Evolutionary conservation across 2,888 invertebrate genomes (phyloP).

Genomic region (Leptarthrus brevirostris): DNA sequence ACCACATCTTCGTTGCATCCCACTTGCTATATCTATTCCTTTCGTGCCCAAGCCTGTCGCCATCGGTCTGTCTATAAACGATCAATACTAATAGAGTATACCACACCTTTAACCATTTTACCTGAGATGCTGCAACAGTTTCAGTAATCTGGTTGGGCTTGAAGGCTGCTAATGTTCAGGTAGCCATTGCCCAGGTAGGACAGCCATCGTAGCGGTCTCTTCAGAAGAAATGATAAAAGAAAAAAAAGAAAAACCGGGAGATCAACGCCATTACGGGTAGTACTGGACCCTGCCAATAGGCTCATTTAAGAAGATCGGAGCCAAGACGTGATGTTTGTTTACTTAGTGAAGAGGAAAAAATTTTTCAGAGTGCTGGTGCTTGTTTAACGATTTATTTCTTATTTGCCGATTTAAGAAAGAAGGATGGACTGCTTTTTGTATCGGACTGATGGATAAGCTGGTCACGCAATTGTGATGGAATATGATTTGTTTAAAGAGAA

Average conservation of each 20-base stretch:
- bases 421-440: slow-evolving; percentile 41
- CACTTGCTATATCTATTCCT: slow-evolving; percentile 8
- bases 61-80: not conserved
- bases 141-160: slow-evolving; percentile 27
- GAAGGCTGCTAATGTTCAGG: not conserved
- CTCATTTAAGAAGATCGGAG: slow-evolving; percentile 37
- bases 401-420: slow-evolving; percentile 43
- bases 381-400: slow-evolving; percentile 43
- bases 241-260: slow-evolving; percentile 1
- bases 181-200: slow-evolving; percentile 44
- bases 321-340: slow-evolving; percentile 39
- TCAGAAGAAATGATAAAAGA: not conserved
- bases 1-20: slow-evolving; percentile 43
- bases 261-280: slow-evolving; percentile 30
- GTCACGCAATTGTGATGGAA: slow-evolving; percentile 39
- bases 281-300: slow-evolving; percentile 29
- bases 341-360: not conserved
- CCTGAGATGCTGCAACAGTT: slow-evolving; percentile 10
- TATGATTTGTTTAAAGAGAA: slow-evolving; percentile 36
- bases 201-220: slow-evolving; percentile 12
- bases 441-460: slow-evolving; percentile 21
- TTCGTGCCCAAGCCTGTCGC: not conserved
- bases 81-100: slow-evolving; percentile 19
- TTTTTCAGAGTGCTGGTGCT: slow-evolving; percentile 24
- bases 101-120: slow-evolving; percentile 25